Evolutionary conservation across 2,797 vertebrate species (phyloP), one percentile per base, ranked within the genome.

Genomic region (Lutjanus campechanus): DNA sequence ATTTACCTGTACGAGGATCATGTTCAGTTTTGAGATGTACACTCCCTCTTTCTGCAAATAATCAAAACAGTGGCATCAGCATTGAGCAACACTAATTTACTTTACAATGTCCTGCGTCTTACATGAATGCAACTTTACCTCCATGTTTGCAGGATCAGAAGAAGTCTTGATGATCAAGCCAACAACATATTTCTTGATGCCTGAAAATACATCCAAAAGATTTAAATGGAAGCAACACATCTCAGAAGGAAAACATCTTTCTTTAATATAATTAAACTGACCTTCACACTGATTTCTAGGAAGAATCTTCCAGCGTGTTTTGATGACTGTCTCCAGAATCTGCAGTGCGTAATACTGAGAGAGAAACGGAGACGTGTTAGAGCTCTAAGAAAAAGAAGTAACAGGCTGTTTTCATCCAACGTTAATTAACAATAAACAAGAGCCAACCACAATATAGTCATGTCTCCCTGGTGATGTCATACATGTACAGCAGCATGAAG

Each of bases 261-360:
- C 9, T 20, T 9, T 36, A 0, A 15, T 0, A 10, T 29, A 44
- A 55, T 25, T 5, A 19, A 7, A 53, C 44, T 49, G 56, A 69
- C 98, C 98, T 96, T 99, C 98, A 89, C 98, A 99, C 55, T 99
- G 98, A 94, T 97, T 97, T 88, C 98, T 96, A 5, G 98, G 98
- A 54, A 99, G 97, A 92, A 99, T 98, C 96, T 99, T 99, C 98
- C 98, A 99, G 89, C 98, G 97, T 77, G 98, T 99, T 96, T 99
- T 99, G 93, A 99, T 99, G 92, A 99, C 98, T 0, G 97, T 96
- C 95, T 99, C 98, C 93, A 99, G 95, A 92, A 99, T 99, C 95
- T 99, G 98, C 86, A 99, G 96, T 17, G 98, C 98, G 85, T 99
- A 99, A 94, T 99, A 99, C 98, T 99, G 82, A 66, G 20, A 61